phyloP scores from a whole-genome alignment of 2,113 vertebrate species.

The Sminthopsis crassicaudata region DNA sequence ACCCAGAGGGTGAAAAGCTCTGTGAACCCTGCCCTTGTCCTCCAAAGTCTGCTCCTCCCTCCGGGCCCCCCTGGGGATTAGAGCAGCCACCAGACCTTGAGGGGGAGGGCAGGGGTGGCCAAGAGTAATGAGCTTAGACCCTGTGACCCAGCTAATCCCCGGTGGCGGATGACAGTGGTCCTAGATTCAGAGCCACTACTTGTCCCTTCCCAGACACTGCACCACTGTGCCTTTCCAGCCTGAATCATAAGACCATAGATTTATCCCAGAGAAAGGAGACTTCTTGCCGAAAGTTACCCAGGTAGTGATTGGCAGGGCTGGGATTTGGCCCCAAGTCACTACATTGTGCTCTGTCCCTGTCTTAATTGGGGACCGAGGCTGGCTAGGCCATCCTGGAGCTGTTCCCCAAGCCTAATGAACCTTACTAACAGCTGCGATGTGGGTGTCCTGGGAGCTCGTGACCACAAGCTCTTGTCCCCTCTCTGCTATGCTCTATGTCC shows the following conservation, averaged over 20 bases:
- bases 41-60: background rate
- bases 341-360: background rate
- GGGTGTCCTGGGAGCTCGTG: background rate
- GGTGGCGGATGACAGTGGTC: background rate
- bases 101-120: slow-evolving; percentile 28
- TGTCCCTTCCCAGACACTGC: background rate
- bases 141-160: slow-evolving; percentile 69
- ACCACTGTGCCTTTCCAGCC: background rate
- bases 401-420: background rate
- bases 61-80: slow-evolving; percentile 55
- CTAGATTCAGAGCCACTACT: background rate
- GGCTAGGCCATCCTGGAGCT: background rate
- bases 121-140: slow-evolving; percentile 75
- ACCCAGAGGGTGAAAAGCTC: background rate
- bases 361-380: background rate
- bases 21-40: background rate
- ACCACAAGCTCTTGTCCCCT: background rate
- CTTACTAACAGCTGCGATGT: background rate
- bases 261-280: background rate
- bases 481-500: too few species aligned
- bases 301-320: background rate
- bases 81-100: background rate
- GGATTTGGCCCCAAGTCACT: background rate
- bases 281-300: background rate
- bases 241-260: background rate